Evolutionary conservation across 2,888 invertebrate genomes (phyloP), one percentile per base, ranked within the genome.

Genomic region (Metallyticus violacea): DNA sequence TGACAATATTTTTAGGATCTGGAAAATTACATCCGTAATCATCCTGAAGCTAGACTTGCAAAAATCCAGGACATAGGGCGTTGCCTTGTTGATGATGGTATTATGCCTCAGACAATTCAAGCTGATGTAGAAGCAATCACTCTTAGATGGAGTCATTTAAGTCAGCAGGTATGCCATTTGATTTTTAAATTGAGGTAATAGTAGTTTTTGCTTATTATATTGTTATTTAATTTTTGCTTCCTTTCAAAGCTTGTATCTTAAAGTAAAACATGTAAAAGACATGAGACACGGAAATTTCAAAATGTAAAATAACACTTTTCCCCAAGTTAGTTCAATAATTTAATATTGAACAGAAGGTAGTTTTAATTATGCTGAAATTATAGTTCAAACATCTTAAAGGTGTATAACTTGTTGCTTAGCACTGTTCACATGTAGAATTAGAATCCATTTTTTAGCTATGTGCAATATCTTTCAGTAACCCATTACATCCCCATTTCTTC

Each of bases 11-110:
- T 81, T 78, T 9, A 97, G 97, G 97, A 97, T 91, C 92, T 97
- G 89, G 97, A 97, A 92, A 96, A 95, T 91, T 96, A 96, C 90
- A 92, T 97, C 87, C 94, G 95, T 86, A 95, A 95, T 90, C 96
- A 96, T 91, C 95, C 96, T 81, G 94, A 95, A 89, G 94, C 94
- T 89, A 94, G 96, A 86, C 92, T 96, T 89, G 93, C 94, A 80
- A 95, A 95, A 90, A 95, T 97, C 89, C 95, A 96, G 91, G 95
- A 95, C 90, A 94, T 97, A 89, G 96, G 96, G 27, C 93, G 94
- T 87, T 95, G 95, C 91, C 93, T 97, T 87, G 93, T 95, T 86
- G 95, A 95, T 89, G 95, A 95, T 89, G 95, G 95, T 91, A 95
- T 97, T 89, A 95, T 96, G 95, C 93, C 94, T 28, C 93, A 93